phyloP scores from a whole-genome alignment of 1,140 invertebrate species.

The Conus ventricosus region DNA sequence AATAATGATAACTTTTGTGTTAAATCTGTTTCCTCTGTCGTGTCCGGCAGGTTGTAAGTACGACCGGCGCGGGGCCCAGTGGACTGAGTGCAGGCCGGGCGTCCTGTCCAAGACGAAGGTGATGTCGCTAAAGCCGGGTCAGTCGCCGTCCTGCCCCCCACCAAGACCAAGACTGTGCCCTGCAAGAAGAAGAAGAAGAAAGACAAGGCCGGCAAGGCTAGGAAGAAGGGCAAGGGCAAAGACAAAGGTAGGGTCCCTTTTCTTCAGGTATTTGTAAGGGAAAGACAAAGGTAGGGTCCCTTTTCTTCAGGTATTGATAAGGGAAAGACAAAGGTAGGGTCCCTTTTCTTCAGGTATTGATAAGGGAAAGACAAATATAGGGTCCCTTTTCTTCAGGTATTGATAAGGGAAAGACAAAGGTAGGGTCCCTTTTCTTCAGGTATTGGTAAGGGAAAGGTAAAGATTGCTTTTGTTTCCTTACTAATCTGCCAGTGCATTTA shows the following conservation, averaged over 20 bases:
- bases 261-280: neutral
- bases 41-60: conserved; percentile 29
- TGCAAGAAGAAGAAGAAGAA: conserved; percentile 14
- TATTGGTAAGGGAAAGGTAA: no score
- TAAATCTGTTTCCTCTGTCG: no score
- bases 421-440: no score
- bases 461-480: no score
- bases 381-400: no score
- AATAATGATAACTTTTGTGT: no score
- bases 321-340: no score
- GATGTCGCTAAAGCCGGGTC: conserved; percentile 32
- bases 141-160: conserved; percentile 15
- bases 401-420: no score
- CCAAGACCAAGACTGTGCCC: conserved; percentile 22
- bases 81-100: conserved; percentile 27
- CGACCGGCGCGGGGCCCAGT: neutral
- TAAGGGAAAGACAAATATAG: no score
- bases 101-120: conserved; percentile 22
- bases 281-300: neutral
- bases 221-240: neutral
- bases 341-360: no score
- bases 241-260: neutral
- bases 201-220: neutral
- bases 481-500: no score
- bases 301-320: no score